Base-by-base conservation (phyloP, 53 echinoderm and acorn worm genomes). In the Echinarachnius parma region DNA sequence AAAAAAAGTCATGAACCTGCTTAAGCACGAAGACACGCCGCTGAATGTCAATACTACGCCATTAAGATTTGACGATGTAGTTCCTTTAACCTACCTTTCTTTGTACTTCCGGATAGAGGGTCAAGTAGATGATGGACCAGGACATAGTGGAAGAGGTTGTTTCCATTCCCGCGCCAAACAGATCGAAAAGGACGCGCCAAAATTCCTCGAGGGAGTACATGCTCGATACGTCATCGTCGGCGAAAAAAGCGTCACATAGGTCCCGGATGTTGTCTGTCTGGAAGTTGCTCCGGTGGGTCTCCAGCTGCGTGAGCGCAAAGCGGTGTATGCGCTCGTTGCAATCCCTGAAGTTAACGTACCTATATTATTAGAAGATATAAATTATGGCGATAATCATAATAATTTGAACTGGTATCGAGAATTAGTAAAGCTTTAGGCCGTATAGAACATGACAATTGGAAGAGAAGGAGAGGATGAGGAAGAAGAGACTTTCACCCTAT, bases 231-330 rank as follows among this genome's bases (percentile, higher is more conserved):
- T 18, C 30, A 0, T 44, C 75, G 35, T 81, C 50, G 10, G 69
- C 69, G 32, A 69, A 5, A 25, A 48, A 69, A 9, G 69, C 69
- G 31, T 69, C 69, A 19, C 48, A 32, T 30, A 69, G 49, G 25
- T 52, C 53, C 25, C 69, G 69, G 15, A 69, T 69, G 53, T 69
- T 52, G 34, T 52, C 53, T 21, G 46, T 29, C 37, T 81, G 46
- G 10, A 74, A 61, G 5, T 74, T 60, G 7, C 48, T 36, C 9
- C 21, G 44, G 26, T 81, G 81, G 24, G 31, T 3, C 10, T 69
- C 14, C 24, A 75, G 1, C 7, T 57, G 34, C 13, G 15, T n/a
- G n/a, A n/a, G n/a, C n/a, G n/a, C n/a, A n/a, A n/a, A n/a, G n/a
- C n/a, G n/a, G n/a, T n/a, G n/a, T n/a, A 5, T 13, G 2, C 9